Base-by-base conservation (phyloP, 2,888 invertebrate genomes). In the Andrena chrysosceles region DNA sequence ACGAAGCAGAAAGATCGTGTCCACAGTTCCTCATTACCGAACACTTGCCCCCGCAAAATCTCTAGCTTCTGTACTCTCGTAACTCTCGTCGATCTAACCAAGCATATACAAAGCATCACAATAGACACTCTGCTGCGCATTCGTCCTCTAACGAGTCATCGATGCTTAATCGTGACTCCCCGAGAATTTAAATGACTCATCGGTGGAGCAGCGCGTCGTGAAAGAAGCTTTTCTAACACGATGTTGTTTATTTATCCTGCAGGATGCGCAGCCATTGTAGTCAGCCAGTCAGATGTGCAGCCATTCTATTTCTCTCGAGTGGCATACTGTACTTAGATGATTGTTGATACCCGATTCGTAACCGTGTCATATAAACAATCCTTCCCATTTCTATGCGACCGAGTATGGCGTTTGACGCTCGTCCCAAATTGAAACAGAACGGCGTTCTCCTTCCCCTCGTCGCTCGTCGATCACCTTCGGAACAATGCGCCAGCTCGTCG, bases 401-500 rank as follows among this genome's bases (percentile, higher is more conserved):
- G 20, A 16, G 42, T 23, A 54, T 8, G 20, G 52, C 8, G 20
- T 20, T 20, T 52, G 52, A 52, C 20, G 20, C 26, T 23, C 69
- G 8, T 0, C 26, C 16, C 29, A 70, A 70, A 70, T 48, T 31
- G 10, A 48, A 59, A 23, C 13, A 42, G 31, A 75, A 35, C 56
- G 48, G 35, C 63, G 31, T 31, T 54, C 31, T 60, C 74, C 48
- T 20, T 8, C 74, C 16, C 13, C 16, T 5, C 31, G 16, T 10
- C 13, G 33, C 49, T 56, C 78, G 72, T 78, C 78, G 72, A 68
- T 77, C 78, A 63, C 67, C 52, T 35, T 56, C 54, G 81, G 68
- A 72, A 81, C 78, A 78, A 81, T 78, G 72, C 67, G 67, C 26
- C 35, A 56, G 64, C 10, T 10, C 31, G 56, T 16, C 33, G 52